phyloP scores from a whole-genome alignment of 1,140 invertebrate species.

The Lycorma delicatula region DNA sequence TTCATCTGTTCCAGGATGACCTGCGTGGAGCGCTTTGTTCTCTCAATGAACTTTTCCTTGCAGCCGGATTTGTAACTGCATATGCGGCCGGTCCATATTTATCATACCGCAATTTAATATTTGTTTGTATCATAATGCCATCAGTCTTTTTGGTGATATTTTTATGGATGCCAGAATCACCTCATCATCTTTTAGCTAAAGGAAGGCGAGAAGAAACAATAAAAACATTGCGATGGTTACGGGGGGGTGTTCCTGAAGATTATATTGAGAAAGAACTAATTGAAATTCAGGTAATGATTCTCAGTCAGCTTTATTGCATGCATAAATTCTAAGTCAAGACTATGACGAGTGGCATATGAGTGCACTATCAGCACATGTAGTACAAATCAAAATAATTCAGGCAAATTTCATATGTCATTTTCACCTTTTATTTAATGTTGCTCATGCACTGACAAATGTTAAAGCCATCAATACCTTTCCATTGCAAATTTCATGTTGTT shows the following conservation, averaged over 20 bases:
- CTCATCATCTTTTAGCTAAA: conserved; percentile 55
- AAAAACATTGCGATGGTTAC: conserved; percentile 52
- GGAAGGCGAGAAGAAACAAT: conserved; percentile 51
- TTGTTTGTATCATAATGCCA: conserved; percentile 48
- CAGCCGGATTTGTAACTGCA: background rate
- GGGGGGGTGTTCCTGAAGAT: conserved; percentile 35
- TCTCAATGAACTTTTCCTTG: background rate
- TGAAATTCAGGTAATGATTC: conserved; percentile 9
- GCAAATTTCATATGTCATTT: too few relatives aligned
- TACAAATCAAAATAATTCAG: too few relatives aligned
- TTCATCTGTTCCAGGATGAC: too few relatives aligned
- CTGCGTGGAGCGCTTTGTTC: background rate
- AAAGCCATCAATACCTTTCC: too few relatives aligned
- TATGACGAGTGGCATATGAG: too few relatives aligned
- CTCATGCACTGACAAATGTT: too few relatives aligned
- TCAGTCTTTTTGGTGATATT: conserved; percentile 55
- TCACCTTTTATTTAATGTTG: too few relatives aligned
- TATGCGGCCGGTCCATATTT: background rate
- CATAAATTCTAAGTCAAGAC: too few relatives aligned
- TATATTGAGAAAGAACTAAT: conserved; percentile 12
- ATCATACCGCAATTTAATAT: background rate
- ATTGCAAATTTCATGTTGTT: too few relatives aligned
- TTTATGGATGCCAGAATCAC: conserved; percentile 71
- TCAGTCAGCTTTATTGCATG: too few relatives aligned
- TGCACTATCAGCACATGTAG: too few relatives aligned